phyloP scores from a whole-genome alignment of 2,113 vertebrate genomes.

The Piliocolobus tephrosceles region DNA sequence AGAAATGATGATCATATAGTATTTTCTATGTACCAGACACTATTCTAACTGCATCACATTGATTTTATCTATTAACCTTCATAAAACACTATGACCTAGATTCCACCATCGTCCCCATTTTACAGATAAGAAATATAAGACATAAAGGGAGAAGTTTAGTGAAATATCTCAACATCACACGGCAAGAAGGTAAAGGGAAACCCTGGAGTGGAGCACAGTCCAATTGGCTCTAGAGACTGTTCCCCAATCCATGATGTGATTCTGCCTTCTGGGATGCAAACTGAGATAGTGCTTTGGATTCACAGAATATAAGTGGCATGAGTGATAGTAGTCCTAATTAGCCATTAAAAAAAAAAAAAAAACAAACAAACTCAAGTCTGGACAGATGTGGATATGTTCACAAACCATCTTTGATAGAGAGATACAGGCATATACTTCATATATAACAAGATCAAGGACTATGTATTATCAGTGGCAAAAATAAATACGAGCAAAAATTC shows the following conservation, averaged over 20 bases:
- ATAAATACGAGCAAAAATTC: neutral
- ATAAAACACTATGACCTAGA: neutral
- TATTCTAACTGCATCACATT: neutral
- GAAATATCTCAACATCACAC: neutral
- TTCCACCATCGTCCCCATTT: neutral
- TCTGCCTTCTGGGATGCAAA: neutral
- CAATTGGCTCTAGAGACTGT: neutral
- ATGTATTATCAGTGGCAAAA: neutral
- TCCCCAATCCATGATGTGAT: no score
- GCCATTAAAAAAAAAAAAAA: neutral
- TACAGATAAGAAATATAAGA: neutral
- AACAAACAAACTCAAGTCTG: neutral
- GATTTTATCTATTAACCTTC: neutral
- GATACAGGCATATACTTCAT: neutral
- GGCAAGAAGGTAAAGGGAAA: neutral
- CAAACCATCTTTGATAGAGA: neutral
- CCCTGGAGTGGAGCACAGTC: neutral
- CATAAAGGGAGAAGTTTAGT: neutral
- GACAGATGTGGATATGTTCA: neutral
- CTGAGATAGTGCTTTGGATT: rapidly evolving
- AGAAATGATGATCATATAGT: neutral
- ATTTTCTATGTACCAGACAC: neutral
- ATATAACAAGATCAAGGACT: neutral
- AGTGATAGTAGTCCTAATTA: neutral
- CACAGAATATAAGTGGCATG: neutral